Evolutionary conservation across 2,888 invertebrate species (phyloP), one percentile per base, ranked within the genome.

Genomic region (Caradrina clavipalpis): DNA sequence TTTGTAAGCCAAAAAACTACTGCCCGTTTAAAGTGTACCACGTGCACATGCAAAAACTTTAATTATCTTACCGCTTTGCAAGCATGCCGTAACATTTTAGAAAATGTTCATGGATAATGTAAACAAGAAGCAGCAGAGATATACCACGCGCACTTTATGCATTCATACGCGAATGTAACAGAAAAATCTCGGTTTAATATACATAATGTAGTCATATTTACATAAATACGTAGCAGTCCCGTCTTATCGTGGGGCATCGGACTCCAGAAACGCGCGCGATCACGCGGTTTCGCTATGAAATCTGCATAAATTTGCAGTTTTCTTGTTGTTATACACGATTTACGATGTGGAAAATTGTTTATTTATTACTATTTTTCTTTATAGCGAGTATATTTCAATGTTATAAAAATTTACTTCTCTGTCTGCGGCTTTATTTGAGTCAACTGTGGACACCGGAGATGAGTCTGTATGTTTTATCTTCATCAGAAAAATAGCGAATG

Each of bases 301-400:
- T 94, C 92, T 94, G 92, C 94, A 94, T 94, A 92, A 91, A 93
- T 94, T 93, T 94, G 92, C 93, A 94, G 92, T 94, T 93, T 92
- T 91, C 92, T 92, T 93, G 92, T 90, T 93, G 91, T 92, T 92
- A 89, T 87, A 89, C 87, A 82, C 87, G 85, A 91, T 92, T 91
- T 93, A 94, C 90, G 88, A 88, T 83, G 88, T 89, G 91, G 90
- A 93, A 93, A 94, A 93, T 93, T 92, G 89, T 89, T 93, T 92
- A 92, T 94, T 93, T 93, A 93, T 92, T 87, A 84, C 81, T 83
- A 82, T 88, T 86, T 90, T 90, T 89, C 84, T 85, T 86, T 78
- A 84, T 82, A 78, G 80, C 58, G 51, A 69, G 80, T 83, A 82
- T 82, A 82, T 76, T 61, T 81, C 73, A 73, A 67, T 49, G 73